Evolutionary conservation across 2,797 vertebrate species (phyloP).

Genomic region (Florisuga fusca): DNA sequence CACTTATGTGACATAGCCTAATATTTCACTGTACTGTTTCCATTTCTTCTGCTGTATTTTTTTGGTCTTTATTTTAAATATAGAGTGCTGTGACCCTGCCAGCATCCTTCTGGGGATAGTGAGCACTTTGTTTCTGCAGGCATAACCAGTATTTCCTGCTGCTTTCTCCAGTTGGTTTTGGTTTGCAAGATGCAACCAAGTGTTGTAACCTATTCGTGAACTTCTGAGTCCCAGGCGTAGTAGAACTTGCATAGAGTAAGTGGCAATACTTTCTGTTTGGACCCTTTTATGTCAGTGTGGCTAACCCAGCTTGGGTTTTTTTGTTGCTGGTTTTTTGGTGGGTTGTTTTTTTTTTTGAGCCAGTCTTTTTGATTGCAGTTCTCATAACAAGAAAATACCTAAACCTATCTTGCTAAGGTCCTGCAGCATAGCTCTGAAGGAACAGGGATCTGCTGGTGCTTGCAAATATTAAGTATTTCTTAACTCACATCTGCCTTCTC

Average conservation of each 20-base stretch:
- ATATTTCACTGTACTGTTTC: neutral
- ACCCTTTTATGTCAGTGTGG: neutral
- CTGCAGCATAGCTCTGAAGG: neutral
- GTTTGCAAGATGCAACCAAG: neutral
- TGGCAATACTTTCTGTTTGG: neutral
- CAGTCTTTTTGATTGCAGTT: neutral
- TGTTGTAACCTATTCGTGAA: neutral
- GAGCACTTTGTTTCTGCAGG: neutral
- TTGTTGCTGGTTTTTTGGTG: too few relatives aligned
- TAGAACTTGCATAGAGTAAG: neutral
- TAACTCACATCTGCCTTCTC: neutral
- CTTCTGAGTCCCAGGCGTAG: neutral
- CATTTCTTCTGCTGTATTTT: neutral
- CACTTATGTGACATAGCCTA: neutral
- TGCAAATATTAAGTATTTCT: neutral
- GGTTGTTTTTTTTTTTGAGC: neutral
- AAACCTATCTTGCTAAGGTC: neutral
- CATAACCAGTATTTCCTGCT: neutral
- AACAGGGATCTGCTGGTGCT: neutral
- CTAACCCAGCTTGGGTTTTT: neutral
- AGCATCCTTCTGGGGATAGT: neutral
- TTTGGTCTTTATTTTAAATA: neutral
- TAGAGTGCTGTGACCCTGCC: neutral
- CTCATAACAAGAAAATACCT: neutral
- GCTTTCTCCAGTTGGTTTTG: neutral